A percentile compares a stretch with the other conserved stretches of the same genome.
These are phyloP conservation scores for Poliocrania exsul DNA, from an alignment of 2,797 vertebrate genomes.

Conservation along the genomic window DNA sequence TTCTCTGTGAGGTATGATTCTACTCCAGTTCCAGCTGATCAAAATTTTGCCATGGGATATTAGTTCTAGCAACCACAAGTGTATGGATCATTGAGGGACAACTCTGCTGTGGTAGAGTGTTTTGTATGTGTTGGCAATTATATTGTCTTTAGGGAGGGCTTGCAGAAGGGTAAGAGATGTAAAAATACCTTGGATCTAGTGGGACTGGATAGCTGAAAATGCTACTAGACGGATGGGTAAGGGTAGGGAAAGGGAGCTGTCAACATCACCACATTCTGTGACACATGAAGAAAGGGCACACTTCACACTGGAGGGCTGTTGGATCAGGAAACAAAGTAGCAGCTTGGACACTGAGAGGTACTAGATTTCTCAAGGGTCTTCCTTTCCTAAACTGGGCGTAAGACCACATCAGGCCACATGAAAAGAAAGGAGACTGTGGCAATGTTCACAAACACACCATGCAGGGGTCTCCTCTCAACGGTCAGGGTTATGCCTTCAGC, in stretches of 20 bases:
- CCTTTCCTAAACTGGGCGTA: neutral
- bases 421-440: neutral
- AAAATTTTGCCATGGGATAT: neutral
- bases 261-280: rapidly evolving
- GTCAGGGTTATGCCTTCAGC: neutral
- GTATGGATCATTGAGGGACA: neutral
- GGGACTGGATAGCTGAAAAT: neutral
- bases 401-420: neutral
- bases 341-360: neutral
- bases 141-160: neutral
- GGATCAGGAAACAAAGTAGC: neutral
- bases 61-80: neutral
- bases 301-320: neutral
- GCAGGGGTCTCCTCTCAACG: neutral
- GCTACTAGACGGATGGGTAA: neutral
- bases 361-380: neutral
- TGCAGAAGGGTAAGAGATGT: neutral
- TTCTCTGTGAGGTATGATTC: neutral
- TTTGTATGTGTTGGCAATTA: neutral
- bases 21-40: neutral
- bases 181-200: neutral
- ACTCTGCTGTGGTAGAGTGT: neutral
- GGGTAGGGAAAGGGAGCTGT: neutral
- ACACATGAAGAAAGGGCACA: rapidly evolving
- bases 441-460: neutral